Percentiles rank a stretch among this genome's conserved stretches.
Conservation (phyloP, 64 coral and sea anemone species). For the Stichodactyla mertensii region DNA sequence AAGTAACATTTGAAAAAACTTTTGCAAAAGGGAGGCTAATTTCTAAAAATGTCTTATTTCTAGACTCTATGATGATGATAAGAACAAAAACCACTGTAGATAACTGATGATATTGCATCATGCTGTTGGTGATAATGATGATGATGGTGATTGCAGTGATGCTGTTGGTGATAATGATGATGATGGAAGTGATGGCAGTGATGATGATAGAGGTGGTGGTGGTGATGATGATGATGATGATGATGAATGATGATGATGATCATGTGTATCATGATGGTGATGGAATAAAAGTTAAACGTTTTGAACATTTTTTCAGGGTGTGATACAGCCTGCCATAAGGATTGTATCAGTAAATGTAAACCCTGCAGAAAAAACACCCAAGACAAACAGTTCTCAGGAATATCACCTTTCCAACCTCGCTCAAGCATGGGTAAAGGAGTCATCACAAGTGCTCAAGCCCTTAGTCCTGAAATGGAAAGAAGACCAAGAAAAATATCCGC, state of each 20-base stretch:
- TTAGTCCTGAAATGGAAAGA: conserved; percentile 33
- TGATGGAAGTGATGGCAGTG: too few species aligned
- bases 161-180: too few species aligned
- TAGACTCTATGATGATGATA: too few species aligned
- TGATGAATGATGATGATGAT: background rate
- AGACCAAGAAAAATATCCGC: conserved; percentile 34
- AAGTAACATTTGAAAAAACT: background rate
- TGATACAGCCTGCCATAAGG: conserved; percentile 40
- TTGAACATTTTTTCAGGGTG: conserved; percentile 25
- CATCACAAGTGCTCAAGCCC: background rate
- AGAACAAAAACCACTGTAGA: too few species aligned
- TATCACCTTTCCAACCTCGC: conserved; percentile 49
- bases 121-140: background rate
- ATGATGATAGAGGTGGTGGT: background rate
- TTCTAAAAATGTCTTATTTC: background rate
- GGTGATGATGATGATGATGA: background rate
- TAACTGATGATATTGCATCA: too few species aligned
- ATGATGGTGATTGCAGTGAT: too few species aligned
- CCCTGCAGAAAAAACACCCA: conserved; percentile 22
- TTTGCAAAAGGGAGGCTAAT: background rate
- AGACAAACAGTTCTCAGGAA: conserved; percentile 29
- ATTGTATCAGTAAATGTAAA: conserved; percentile 41
- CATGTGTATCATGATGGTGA: background rate
- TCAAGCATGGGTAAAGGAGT: background rate
- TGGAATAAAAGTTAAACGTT: background rate